Percentiles rank a stretch among this genome's conserved stretches.
Conservation (phyloP, 2,113 vertebrate genomes). For the Macrotis lagotis region DNA sequence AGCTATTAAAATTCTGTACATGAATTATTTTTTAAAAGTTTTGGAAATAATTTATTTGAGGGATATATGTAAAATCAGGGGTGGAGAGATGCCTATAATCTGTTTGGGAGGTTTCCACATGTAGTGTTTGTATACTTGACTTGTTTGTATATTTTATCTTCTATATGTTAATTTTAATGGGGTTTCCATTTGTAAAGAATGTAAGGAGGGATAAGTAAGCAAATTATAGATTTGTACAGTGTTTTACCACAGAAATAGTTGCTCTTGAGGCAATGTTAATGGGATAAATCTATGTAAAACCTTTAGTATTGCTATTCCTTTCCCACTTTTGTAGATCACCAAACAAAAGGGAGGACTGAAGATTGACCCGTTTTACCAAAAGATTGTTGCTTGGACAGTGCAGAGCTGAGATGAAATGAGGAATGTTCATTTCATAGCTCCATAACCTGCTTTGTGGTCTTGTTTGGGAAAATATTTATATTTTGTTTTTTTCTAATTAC, state of each 20-base stretch:
- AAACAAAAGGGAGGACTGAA: background rate
- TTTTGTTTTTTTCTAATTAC: background rate
- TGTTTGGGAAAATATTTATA: background rate
- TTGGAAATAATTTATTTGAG: background rate
- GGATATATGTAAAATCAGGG: background rate
- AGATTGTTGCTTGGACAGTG: background rate
- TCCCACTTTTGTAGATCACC: background rate
- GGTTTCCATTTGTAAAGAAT: background rate
- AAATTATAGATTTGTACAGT: background rate
- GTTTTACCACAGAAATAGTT: background rate
- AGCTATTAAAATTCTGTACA: background rate
- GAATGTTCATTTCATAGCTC: background rate
- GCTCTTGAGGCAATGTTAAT: background rate
- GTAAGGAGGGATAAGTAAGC: background rate
- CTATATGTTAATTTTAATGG: background rate
- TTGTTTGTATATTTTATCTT: background rate
- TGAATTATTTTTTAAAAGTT: background rate
- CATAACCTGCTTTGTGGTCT: background rate
- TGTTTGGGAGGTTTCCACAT: background rate
- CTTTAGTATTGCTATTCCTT: background rate
- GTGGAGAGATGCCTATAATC: background rate
- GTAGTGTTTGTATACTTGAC: background rate
- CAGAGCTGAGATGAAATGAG: background rate
- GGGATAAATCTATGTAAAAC: background rate
- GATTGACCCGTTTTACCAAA: background rate